Percentiles rank a stretch among this genome's conserved stretches.
Conservation (phyloP, 2,113 vertebrate species). For the Nothoprocta pentlandii region DNA sequence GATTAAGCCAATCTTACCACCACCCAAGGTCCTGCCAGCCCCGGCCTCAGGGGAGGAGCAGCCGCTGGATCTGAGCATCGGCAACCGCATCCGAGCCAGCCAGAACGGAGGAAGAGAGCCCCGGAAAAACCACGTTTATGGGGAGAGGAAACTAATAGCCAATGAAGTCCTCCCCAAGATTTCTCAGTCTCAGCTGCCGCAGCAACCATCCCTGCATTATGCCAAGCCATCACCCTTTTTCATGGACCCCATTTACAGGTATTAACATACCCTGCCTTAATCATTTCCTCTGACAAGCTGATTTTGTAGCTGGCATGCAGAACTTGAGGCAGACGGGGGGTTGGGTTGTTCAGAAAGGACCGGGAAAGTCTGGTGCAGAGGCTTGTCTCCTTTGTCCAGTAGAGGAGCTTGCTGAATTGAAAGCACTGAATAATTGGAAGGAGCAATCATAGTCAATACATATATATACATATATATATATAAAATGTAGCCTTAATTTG, state of each 20-base stretch:
- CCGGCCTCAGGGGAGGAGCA: conserved; percentile 87
- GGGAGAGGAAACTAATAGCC: conserved; percentile 82
- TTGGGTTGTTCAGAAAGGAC: not conserved
- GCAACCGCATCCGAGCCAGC: conserved; percentile 88
- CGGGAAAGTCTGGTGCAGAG: not conserved
- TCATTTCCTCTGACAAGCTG: not conserved
- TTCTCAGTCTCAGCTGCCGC: conserved; percentile 88
- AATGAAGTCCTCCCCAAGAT: conserved; percentile 85
- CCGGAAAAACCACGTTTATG: conserved; percentile 91
- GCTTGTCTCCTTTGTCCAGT: not conserved
- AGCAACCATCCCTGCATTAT: conserved; percentile 92
- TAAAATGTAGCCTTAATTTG: conserved; percentile 55
- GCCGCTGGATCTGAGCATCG: conserved; percentile 96
- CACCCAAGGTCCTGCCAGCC: conserved; percentile 77
- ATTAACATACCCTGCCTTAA: conserved; percentile 86
- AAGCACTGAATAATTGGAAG: not conserved
- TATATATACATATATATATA: not conserved
- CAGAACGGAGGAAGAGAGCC: conserved; percentile 89
- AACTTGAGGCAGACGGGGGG: not conserved
- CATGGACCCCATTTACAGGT: conserved; percentile 99
- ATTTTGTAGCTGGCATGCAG: not conserved
- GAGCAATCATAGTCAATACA: not conserved
- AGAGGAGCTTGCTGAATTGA: not conserved
- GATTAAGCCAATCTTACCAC: conserved; percentile 79
- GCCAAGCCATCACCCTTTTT: conserved; percentile 98